phyloP scores from a whole-genome alignment of 64 coral and sea anemone genomes.

The Stichodactyla mertensii region DNA sequence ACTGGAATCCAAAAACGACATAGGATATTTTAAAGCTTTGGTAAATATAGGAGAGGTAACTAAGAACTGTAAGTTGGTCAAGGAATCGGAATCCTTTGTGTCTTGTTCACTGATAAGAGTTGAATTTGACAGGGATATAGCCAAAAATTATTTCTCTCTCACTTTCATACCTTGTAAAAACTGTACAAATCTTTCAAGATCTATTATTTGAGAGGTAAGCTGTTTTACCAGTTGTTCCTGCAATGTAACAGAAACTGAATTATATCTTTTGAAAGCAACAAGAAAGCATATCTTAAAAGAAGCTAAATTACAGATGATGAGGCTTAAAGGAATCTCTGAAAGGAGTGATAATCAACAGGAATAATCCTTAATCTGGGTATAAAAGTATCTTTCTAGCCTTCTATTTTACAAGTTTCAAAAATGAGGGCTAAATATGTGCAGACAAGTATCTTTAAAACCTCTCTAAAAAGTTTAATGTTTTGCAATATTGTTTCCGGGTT shows the following conservation, averaged over 20 bases:
- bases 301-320: background rate
- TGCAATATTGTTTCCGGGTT: too few relatives aligned
- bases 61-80: background rate
- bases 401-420: too few relatives aligned
- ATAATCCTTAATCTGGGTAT: too few relatives aligned
- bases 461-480: too few relatives aligned
- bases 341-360: too few relatives aligned
- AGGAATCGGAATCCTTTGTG: background rate
- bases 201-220: conserved; percentile 92
- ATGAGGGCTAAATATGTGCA: too few relatives aligned
- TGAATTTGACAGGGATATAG: background rate
- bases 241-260: background rate
- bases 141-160: background rate
- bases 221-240: conserved; percentile 95
- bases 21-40: background rate
- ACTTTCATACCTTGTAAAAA: conserved; percentile 77
- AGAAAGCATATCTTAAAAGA: background rate
- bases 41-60: background rate
- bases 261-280: background rate
- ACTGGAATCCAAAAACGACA: too few relatives aligned
- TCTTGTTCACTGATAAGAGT: background rate
- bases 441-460: too few relatives aligned
- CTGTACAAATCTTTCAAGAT: conserved; percentile 95
- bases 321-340: too few relatives aligned
- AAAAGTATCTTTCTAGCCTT: too few relatives aligned